These are phyloP conservation scores for Chloroceryle aenea DNA, from an alignment of 2,113 vertebrate genomes.

Conservation along the genomic window DNA sequence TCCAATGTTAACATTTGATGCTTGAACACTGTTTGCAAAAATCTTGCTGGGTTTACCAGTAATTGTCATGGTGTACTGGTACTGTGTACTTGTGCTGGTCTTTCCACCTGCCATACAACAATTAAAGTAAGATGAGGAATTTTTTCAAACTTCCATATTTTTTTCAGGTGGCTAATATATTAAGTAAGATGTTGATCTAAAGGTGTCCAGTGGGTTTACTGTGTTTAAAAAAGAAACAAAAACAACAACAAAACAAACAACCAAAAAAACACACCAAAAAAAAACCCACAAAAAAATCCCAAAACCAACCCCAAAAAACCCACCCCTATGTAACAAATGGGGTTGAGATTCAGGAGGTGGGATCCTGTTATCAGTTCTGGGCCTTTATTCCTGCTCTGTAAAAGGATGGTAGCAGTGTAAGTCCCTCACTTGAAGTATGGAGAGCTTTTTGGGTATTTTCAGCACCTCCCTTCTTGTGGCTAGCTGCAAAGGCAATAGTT, in stretches of 20 bases:
- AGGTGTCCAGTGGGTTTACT: neutral
- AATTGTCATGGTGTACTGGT: neutral
- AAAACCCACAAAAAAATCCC: too few species aligned
- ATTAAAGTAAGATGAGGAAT: neutral
- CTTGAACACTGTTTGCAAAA: neutral
- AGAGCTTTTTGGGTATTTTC: neutral
- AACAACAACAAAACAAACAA: too few species aligned
- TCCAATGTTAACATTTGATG: neutral
- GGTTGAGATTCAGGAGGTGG: neutral
- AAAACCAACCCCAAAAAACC: too few species aligned
- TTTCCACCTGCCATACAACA: neutral
- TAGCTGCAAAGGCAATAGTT: neutral
- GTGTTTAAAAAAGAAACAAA: neutral
- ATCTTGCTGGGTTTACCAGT: neutral
- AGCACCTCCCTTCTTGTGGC: neutral
- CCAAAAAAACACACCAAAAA: neutral
- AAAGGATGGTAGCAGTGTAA: neutral
- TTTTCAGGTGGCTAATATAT: neutral
- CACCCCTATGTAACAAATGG: neutral
- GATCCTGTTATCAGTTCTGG: neutral
- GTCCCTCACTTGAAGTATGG: neutral
- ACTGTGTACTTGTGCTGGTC: neutral
- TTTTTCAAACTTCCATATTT: neutral
- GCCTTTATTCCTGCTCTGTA: neutral
- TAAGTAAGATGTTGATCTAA: neutral